Evolutionary conservation across 2,113 vertebrate species (phyloP), one percentile per base, ranked within the genome.

Genomic region (Gallinago paraguaiae): DNA sequence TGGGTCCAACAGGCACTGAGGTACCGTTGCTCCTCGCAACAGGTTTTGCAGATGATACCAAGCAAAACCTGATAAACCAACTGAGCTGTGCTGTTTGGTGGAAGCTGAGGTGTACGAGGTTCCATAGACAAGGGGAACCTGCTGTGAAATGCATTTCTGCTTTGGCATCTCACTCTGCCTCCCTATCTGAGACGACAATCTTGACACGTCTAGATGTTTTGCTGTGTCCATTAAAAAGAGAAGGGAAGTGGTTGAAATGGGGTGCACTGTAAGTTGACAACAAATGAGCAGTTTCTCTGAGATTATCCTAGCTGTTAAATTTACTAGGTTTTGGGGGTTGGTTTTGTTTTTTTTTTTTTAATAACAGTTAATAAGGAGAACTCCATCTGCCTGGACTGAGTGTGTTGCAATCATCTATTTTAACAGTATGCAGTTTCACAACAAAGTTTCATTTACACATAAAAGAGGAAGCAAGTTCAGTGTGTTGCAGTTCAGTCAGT

Each of bases 391-490:
- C 77, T 88, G 27, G 63, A 80, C 67, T 20, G 39, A 82, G 76
- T n/a, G 20, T 89, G 88, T 71, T 88, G 94, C 64, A 96, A 94
- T 80, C 33, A 82, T 74, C 48, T 95, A 88, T 96, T 98, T 97
- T 97, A 97, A 93, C 92, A 86, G 89, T 35, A 63, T 56, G 27
- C 43, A 65, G 97, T 98, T 98, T 96, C 97, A 96, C 88, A 96
- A 95, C n/a, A 37, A 94, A 72, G 97, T 97, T 98, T 98, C 97
- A 87, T 94, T 94, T 98, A 93, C 37, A 53, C 92, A 50, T 50
- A 95, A 98, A 98, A 97, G 98, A 97, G 98, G 98, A 98, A 97
- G 96, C 64, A 70, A 82, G 65, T 82, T 96, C 93, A 93, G 69
- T 8, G 9, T 86, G 94, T 67, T 94, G 95, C 76, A 37, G 67